Conservation (phyloP, 2,113 vertebrate species). For the Chauna torquata region DNA sequence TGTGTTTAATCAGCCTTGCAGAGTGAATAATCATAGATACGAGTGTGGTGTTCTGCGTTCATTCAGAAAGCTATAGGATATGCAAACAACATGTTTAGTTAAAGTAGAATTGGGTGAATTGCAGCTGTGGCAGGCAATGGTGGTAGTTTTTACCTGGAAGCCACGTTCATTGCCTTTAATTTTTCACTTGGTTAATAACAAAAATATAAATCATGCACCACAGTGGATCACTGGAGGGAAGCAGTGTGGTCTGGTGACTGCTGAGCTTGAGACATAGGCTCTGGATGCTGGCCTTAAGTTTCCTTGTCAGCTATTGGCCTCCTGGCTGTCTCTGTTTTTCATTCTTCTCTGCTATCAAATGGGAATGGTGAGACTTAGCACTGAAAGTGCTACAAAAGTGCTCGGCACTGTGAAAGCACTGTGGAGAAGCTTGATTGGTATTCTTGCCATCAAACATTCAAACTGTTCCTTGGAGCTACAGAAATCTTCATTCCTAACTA, state of each 20-base stretch:
- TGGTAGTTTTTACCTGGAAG: neutral
- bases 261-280: neutral
- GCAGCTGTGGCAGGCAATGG: neutral
- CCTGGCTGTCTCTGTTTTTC: neutral
- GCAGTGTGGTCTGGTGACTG: neutral
- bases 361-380: neutral
- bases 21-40: conserved; percentile 13
- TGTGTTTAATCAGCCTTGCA: neutral
- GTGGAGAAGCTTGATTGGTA: neutral
- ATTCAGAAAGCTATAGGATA: neutral
- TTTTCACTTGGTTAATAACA: conserved; percentile 3
- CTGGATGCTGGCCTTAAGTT: neutral
- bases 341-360: neutral
- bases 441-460: neutral
- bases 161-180: neutral
- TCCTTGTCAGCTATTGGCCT: neutral
- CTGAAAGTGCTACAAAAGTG: neutral
- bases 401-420: neutral
- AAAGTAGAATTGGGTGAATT: neutral
- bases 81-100: neutral
- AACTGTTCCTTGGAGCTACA: neutral
- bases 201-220: neutral
- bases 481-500: neutral
- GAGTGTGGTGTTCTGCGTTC: neutral
- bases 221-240: neutral